Evolutionary conservation across 2,888 invertebrate species (phyloP).

Genomic region (Caenorhabditis plicata): DNA sequence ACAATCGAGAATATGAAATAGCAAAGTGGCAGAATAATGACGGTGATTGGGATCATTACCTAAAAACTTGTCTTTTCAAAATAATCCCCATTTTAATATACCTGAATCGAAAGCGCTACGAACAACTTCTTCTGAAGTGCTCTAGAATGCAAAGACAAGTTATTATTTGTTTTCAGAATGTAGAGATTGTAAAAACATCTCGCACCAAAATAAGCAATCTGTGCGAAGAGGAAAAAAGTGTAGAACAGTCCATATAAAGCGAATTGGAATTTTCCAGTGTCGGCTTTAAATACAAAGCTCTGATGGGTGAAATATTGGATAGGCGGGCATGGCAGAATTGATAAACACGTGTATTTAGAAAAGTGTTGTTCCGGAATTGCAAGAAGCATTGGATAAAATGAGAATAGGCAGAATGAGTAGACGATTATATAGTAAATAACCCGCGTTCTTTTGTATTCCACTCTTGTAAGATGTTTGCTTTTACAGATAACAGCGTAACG

Average conservation of each 20-base stretch:
- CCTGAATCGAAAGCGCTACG: conserved; percentile 14
- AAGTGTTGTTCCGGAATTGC: no score
- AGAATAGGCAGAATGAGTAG: no score
- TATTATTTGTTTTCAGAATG: conserved; percentile 1
- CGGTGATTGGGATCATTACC: conserved; percentile 15
- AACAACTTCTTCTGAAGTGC: conserved; percentile 10
- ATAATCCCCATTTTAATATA: neutral
- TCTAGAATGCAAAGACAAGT: conserved; percentile 7
- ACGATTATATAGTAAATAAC: no score
- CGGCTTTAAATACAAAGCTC: no score
- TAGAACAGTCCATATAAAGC: conserved; percentile 6
- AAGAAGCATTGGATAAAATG: no score
- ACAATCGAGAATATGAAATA: conserved; percentile 8
- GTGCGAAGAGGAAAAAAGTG: conserved; percentile 7
- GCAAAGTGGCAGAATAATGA: conserved; percentile 8
- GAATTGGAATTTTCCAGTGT: no score
- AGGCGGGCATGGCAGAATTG: no score
- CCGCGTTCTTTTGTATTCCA: no score
- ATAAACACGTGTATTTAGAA: no score
- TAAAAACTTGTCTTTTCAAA: neutral
- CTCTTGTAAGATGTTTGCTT: no score
- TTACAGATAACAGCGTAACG: no score
- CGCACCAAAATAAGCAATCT: conserved; percentile 14
- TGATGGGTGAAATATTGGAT: no score
- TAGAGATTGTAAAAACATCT: conserved; percentile 11